Base-by-base conservation (phyloP, 1,140 invertebrate species). In the Lepidurus packardi region DNA sequence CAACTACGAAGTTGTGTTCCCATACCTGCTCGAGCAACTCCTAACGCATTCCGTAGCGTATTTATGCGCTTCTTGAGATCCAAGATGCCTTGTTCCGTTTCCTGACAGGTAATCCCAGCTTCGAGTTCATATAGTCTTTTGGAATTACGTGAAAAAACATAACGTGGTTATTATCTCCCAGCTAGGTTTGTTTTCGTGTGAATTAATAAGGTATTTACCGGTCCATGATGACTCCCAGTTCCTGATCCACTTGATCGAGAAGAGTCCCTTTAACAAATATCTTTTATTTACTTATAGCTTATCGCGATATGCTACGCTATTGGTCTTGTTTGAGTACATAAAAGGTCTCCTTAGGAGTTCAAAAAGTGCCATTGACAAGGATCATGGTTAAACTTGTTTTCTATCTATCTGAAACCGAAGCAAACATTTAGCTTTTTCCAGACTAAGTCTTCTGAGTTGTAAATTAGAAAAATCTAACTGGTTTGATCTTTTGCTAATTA, bases 1-100 rank as follows among this genome's bases (percentile, higher is more conserved):
- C 34, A 65, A 21, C 6, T 16, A 65, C 7, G 13, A 9, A 65
- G 6, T 13, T 65, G 4, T 65, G 16, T 65, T 65, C 53, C 16
- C 53, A 65, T 65, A 65, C 53, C 53, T 65, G 53, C 53, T n/a
- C 53, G 53, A n/a, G n/a, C 53, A 65, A 65, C 53, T 65, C n/a
- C 53, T 16, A 65, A 21, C 53, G 53, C 16, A 65, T n/a, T 65
- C 53, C 53, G 16, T 65, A 65, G 8, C 53, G 53, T n/a, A n/a
- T 21, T 65, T 65, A 65, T 65, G 53, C 53, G 53, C 53, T 65
- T 65, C 13, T 65, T 13, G 16, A 65, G 13, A 21, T 65, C 53
- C 7, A 65, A 7, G 53, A 65, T 65, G 53, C 13, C 53, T 16
- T 65, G 53, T 65, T 16, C 53, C 21, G 53, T 21, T 65, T 65